Base-by-base conservation (phyloP, 2,113 vertebrate species). In the Peromyscus leucopus region DNA sequence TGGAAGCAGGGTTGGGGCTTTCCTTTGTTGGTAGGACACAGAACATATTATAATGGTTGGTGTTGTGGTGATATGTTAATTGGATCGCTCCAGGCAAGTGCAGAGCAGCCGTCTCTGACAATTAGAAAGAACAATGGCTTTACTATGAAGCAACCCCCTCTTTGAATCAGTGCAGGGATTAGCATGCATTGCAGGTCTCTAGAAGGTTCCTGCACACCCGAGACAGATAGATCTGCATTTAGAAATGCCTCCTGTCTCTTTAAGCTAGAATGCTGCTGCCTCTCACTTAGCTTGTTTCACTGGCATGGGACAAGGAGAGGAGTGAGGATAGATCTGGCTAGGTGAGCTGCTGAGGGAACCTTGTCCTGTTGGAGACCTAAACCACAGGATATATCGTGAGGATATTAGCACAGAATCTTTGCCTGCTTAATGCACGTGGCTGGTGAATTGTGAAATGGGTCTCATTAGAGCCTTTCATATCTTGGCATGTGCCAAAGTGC, bases 1-100 rank as follows among this genome's bases (percentile, higher is more conserved):
- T 85, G 76, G 93, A 97, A 96, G 91, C 93, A 89, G 90, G 95
- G 65, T 89, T 71, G 93, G 97, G 95, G 74, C 59, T 95, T 89
- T 97, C 95, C 93, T 91, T 95, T 94, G 89, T 96, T 95, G 87
- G 97, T 98, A 96, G 97, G 97, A 98, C 96, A 97, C 80, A 0
- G 67, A 97, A 84, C 97, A 96, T 97, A 97, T 98, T 98, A 96
- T 76, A 97, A 61, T 97, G 97, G 98, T 98, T 98, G 96, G 95
- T 98, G 97, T 97, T 98, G 98, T 97, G 96, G 89, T 90, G 98
- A 93, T 98, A 97, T 97, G 98, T 98, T 98, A 98, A 99, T 98
- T 98, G 97, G 87, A 98, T 98, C 96, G 98, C 98, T 98, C 92
- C 98, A 98, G 98, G 99, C 98, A 97, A 98, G 96, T 95, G 96